These are phyloP conservation scores for Lacerta viridis DNA, from an alignment of 2,797 vertebrate genomes.

Conservation along the genomic window DNA sequence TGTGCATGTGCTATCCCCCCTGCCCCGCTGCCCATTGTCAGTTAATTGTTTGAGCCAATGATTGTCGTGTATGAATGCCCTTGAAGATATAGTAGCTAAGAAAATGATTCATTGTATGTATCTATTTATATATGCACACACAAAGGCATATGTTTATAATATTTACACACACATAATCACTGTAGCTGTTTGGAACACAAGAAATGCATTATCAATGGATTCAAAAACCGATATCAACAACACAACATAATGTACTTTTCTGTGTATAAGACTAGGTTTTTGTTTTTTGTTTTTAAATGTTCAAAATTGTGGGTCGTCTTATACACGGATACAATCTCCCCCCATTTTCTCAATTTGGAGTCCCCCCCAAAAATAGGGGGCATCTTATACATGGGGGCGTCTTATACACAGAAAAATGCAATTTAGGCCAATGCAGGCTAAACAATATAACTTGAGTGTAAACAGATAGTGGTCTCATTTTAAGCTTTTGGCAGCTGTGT, in stretches of 20 bases:
- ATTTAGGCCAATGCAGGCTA: not conserved
- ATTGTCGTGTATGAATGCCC: no score
- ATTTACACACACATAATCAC: not conserved
- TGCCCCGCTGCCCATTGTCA: not conserved
- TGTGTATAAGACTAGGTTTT: no score
- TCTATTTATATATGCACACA: not conserved
- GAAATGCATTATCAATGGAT: constrained; percentile 1
- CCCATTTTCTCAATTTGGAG: no score
- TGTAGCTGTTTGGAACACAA: not conserved
- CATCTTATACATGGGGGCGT: no score
- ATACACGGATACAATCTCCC: no score
- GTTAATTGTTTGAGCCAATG: not conserved
- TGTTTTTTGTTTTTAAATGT: no score
- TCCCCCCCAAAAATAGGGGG: no score
- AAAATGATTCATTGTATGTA: not conserved
- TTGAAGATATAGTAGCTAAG: not conserved
- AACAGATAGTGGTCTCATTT: not conserved
- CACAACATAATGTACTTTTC: not conserved
- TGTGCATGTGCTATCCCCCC: not conserved
- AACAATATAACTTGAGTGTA: not conserved
- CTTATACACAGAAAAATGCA: not conserved
- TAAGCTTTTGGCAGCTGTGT: not conserved
- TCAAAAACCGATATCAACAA: not conserved
- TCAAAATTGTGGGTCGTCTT: no score
- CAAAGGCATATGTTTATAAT: not conserved